Conservation (phyloP, 2,113 vertebrate genomes). For the Paramisgurnus dabryanus region DNA sequence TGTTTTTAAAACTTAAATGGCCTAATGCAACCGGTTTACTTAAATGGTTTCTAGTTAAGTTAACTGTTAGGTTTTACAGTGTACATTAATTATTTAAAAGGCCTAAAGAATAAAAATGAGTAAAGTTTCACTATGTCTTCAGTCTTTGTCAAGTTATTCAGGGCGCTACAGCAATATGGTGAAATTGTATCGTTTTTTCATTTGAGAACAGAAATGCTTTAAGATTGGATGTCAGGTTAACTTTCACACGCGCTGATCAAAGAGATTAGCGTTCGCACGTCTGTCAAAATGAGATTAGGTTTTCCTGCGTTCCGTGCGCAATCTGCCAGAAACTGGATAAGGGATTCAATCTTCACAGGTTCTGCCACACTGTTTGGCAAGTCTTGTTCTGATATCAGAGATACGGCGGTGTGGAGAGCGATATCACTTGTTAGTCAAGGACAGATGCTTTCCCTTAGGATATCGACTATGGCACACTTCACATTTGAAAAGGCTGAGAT, state of each 20-base stretch:
- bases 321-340: conserved; percentile 32
- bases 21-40: too few species aligned
- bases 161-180: neutral
- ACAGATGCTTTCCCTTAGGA: conserved; percentile 27
- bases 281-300: conserved; percentile 44
- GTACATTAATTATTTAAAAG: neutral
- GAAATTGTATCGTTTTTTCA: neutral
- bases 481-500: conserved; percentile 22
- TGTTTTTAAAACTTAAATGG: too few species aligned
- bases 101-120: neutral
- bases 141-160: conserved; percentile 1
- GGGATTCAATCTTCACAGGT: conserved; percentile 19
- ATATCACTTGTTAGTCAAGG: conserved; percentile 39
- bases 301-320: conserved; percentile 16
- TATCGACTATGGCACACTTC: conserved; percentile 35
- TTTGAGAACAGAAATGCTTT: conserved; percentile 26
- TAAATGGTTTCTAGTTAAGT: too few species aligned
- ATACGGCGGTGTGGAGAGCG: conserved; percentile 6
- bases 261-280: conserved; percentile 41
- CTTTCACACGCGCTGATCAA: conserved; percentile 25
- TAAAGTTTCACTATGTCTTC: neutral
- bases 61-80: too few species aligned
- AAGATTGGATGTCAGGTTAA: conserved; percentile 37
- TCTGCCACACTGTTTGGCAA: conserved; percentile 15
- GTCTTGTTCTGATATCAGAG: conserved; percentile 37